These are phyloP conservation scores for Semaprochilodus insignis DNA, from an alignment of 2,797 vertebrate species.

Conservation along the genomic window DNA sequence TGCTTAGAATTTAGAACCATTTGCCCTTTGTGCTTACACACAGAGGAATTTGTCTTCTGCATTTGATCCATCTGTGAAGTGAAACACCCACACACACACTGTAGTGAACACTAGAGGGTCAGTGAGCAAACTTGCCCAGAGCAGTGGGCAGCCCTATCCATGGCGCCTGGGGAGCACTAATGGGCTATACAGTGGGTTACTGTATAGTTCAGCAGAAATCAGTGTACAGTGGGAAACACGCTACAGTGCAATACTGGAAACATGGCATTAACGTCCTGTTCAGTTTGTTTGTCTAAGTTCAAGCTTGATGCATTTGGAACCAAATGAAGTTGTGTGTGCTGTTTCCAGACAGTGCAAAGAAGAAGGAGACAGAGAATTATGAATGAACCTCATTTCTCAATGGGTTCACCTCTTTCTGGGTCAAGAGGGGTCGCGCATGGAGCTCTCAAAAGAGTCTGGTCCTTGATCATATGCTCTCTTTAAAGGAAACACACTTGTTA, in stretches of 20 bases:
- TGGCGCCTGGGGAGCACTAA: too few species aligned
- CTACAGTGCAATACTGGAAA: neutral
- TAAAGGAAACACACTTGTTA: constrained; percentile 58
- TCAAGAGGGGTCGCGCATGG: neutral
- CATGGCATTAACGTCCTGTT: neutral
- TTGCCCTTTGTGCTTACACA: too few species aligned
- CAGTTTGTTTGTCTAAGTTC: neutral
- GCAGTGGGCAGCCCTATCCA: too few species aligned
- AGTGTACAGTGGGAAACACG: neutral
- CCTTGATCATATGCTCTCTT: constrained; percentile 26
- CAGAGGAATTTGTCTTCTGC: too few species aligned
- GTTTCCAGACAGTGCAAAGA: neutral
- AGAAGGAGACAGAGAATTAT: neutral
- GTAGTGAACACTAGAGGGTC: too few species aligned
- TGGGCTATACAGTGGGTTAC: too few species aligned
- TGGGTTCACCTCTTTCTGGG: neutral
- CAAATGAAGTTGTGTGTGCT: neutral
- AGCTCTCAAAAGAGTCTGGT: neutral
- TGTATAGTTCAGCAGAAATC: neutral
- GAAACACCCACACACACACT: too few species aligned
- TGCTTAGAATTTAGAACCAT: too few species aligned
- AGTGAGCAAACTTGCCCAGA: too few species aligned
- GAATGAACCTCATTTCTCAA: neutral
- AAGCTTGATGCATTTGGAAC: neutral
- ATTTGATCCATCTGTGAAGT: too few species aligned